Evolutionary conservation across 64 coral and sea anemone genomes (phyloP).

Genomic region (Orbicella faveolata): DNA sequence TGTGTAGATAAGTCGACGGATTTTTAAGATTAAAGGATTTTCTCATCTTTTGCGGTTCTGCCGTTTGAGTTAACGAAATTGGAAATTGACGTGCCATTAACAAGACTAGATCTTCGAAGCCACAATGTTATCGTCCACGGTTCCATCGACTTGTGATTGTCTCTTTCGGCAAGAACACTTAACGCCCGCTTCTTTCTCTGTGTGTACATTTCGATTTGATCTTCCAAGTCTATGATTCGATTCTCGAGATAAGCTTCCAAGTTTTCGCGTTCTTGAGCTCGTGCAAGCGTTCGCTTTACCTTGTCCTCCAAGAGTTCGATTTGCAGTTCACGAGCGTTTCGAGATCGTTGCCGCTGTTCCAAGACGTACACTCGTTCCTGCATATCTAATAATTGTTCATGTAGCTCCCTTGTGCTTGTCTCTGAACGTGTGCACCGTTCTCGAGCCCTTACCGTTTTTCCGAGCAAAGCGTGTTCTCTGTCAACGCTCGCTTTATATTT

Average conservation of each 20-base stretch:
- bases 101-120: slow-evolving; percentile 5
- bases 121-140: neutral
- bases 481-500: neutral
- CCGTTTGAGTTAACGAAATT: neutral
- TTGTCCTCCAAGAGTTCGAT: neutral
- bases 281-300: neutral
- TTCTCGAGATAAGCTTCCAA: slow-evolving; percentile 8
- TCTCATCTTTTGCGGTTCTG: neutral
- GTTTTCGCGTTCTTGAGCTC: slow-evolving; percentile 5
- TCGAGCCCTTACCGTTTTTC: neutral
- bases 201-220: slow-evolving; percentile 9
- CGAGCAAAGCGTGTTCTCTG: slow-evolving; percentile 5
- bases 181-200: slow-evolving; percentile 6
- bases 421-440: neutral
- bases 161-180: neutral
- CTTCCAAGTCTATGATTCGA: slow-evolving; percentile 19
- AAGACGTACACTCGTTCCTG: neutral
- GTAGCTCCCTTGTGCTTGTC: neutral
- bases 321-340: neutral
- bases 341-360: neutral
- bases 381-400: neutral
- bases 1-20: neutral
- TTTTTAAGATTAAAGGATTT: neutral
- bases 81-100: neutral
- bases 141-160: neutral